Evolutionary conservation across 2,888 invertebrate species (phyloP).

Genomic region (Baccha elongata): DNA sequence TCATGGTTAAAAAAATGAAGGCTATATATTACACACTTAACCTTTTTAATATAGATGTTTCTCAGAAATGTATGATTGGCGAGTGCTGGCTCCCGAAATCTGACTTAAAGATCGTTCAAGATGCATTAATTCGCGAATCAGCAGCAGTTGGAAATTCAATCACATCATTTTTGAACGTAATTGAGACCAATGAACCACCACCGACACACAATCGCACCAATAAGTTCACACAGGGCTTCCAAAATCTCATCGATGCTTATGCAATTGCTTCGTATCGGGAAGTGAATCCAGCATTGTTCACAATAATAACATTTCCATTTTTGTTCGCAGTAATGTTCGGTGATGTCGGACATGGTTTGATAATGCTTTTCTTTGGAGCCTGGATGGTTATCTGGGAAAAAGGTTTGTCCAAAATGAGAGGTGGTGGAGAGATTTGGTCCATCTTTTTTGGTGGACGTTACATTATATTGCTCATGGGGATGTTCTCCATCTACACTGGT

Average conservation of each 20-base stretch:
- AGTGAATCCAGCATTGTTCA: constrained; percentile 94
- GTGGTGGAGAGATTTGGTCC: constrained; percentile 95
- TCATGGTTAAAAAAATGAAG: constrained; percentile 92
- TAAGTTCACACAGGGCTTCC: constrained; percentile 96
- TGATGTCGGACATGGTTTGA: constrained; percentile 94
- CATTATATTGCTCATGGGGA: constrained; percentile 97
- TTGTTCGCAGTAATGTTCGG: constrained; percentile 98
- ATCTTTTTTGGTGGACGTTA: constrained; percentile 99
- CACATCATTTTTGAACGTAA: constrained; percentile 95
- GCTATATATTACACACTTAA: constrained; percentile 95
- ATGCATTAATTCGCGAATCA: constrained; percentile 91
- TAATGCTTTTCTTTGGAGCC: constrained; percentile 90
- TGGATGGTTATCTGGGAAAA: constrained; percentile 93
- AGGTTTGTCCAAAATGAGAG: constrained; percentile 86
- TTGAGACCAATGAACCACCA: constrained; percentile 90
- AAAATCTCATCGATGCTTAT: constrained; percentile 95
- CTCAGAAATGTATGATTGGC: constrained; percentile 90
- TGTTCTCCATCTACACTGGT: constrained; percentile 98
- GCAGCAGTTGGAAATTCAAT: constrained; percentile 93
- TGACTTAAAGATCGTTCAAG: constrained; percentile 88
- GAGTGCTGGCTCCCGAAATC: constrained; percentile 90
- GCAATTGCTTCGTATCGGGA: constrained; percentile 96
- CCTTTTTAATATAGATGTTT: constrained; percentile 93
- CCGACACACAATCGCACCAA: constrained; percentile 97
- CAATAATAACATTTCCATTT: constrained; percentile 96